Percentiles rank a stretch among this genome's conserved stretches.
phyloP scores from a whole-genome alignment of 2,797 vertebrate species.

The Semaprochilodus insignis region DNA sequence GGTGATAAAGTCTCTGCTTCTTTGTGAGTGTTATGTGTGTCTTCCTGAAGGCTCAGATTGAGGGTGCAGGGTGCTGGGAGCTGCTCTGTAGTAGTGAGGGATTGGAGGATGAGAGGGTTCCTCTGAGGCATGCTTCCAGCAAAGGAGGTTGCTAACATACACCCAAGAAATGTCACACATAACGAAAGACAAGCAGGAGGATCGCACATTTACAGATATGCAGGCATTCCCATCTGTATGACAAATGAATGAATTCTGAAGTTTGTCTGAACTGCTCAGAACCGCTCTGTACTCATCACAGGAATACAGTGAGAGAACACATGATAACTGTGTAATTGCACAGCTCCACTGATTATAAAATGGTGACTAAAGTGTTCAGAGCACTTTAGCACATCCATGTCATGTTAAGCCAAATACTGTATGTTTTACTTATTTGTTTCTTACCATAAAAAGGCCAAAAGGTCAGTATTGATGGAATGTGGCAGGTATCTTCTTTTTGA shows the following conservation, averaged over 20 bases:
- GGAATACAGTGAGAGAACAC: not conserved
- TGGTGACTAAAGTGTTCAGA: too few relatives aligned
- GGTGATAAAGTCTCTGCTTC: constrained; percentile 1
- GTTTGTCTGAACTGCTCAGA: not conserved
- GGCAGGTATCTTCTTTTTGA: too few relatives aligned
- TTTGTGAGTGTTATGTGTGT: not conserved
- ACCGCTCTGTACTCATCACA: not conserved
- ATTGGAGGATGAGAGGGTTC: constrained; percentile 27
- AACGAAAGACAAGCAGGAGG: not conserved
- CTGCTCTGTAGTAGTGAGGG: not conserved
- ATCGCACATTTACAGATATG: not conserved
- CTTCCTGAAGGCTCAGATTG: constrained; percentile 7
- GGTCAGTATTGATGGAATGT: too few relatives aligned
- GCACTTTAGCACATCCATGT: too few relatives aligned
- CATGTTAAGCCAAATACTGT: too few relatives aligned
- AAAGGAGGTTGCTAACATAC: constrained; percentile 3
- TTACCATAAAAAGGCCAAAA: too few relatives aligned
- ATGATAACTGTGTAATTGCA: not conserved
- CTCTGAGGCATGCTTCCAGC: constrained; percentile 39
- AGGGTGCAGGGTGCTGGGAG: not conserved
- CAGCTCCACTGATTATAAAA: not conserved
- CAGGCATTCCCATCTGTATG: not conserved
- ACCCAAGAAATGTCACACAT: constrained; percentile 4
- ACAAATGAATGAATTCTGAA: not conserved
- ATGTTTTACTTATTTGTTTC: too few relatives aligned